A percentile compares a stretch with the other conserved stretches of the same genome.
phyloP scores from a whole-genome alignment of 2,797 vertebrate genomes.

The Lithobates pipiens region DNA sequence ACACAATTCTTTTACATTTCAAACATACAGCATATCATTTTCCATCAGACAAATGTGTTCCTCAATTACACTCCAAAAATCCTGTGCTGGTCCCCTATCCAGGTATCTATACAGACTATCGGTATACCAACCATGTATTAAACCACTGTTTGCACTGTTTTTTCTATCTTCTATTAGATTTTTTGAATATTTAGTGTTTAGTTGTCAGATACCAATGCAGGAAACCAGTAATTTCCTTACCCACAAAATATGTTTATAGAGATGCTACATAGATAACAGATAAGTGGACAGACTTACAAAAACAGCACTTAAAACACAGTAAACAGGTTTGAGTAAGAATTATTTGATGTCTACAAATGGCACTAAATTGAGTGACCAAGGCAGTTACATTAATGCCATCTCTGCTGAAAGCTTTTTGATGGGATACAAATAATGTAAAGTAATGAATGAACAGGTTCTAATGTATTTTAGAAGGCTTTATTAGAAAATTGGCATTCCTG shows the following conservation, averaged over 20 bases:
- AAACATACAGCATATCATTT: too few relatives aligned
- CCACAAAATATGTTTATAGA: not conserved
- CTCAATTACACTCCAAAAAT: too few relatives aligned
- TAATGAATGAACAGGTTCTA: conserved; percentile 66
- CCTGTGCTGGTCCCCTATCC: too few relatives aligned
- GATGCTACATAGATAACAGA: conserved; percentile 14
- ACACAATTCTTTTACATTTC: too few relatives aligned
- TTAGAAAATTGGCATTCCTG: conserved; percentile 65
- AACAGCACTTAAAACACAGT: conserved; percentile 18
- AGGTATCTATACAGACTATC: too few relatives aligned
- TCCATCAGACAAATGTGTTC: too few relatives aligned
- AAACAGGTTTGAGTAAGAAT: conserved; percentile 49
- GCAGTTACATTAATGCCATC: conserved; percentile 67
- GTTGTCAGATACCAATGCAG: not conserved
- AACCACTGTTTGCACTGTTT: too few relatives aligned
- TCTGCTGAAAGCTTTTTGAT: conserved; percentile 72
- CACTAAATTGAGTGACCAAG: conserved; percentile 66
- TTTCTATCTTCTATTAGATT: too few relatives aligned
- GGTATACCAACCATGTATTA: too few relatives aligned
- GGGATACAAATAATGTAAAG: conserved; percentile 63
- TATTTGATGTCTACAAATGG: conserved; percentile 68
- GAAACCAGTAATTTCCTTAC: conserved; percentile 3
- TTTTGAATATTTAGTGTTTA: not conserved
- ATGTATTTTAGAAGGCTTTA: conserved; percentile 61
- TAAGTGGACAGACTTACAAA: conserved; percentile 4